phyloP scores from a whole-genome alignment of 2,888 invertebrate species.

The Vanessa cardui region DNA sequence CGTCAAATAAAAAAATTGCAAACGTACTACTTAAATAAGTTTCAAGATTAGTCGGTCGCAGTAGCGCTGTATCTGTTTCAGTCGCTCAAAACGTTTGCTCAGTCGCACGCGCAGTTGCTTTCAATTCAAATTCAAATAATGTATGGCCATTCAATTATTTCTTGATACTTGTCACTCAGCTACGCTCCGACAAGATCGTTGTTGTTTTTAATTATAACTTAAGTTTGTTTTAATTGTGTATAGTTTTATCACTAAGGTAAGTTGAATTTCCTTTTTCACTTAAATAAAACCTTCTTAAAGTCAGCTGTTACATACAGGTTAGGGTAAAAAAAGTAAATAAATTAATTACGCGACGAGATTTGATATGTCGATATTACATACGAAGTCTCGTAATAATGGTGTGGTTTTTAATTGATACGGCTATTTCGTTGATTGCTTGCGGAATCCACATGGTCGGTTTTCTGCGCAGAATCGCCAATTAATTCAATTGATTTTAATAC shows the following conservation, averaged over 20 bases:
- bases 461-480: conserved; percentile 21
- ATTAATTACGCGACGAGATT: conserved; percentile 27
- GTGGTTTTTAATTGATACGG: conserved; percentile 21
- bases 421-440: conserved; percentile 12
- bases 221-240: conserved; percentile 30
- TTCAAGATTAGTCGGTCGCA: conserved; percentile 46
- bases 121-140: conserved; percentile 61
- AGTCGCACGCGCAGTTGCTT: conserved; percentile 57
- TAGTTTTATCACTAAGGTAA: conserved; percentile 37
- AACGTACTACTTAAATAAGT: not conserved
- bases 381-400: conserved; percentile 9
- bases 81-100: conserved; percentile 48
- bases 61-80: conserved; percentile 47
- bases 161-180: conserved; percentile 52
- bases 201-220: conserved; percentile 28
- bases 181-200: conserved; percentile 45
- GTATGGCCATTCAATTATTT: conserved; percentile 56
- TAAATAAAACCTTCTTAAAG: conserved; percentile 10
- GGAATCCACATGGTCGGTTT: conserved; percentile 28
- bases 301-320: conserved; percentile 41
- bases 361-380: conserved; percentile 16
- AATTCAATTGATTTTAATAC: conserved; percentile 1
- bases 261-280: conserved; percentile 28
- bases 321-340: conserved; percentile 37
- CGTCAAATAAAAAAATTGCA: not conserved